These are phyloP conservation scores for Karalla daura DNA, from an alignment of 2,797 vertebrate genomes.

Conservation along the genomic window DNA sequence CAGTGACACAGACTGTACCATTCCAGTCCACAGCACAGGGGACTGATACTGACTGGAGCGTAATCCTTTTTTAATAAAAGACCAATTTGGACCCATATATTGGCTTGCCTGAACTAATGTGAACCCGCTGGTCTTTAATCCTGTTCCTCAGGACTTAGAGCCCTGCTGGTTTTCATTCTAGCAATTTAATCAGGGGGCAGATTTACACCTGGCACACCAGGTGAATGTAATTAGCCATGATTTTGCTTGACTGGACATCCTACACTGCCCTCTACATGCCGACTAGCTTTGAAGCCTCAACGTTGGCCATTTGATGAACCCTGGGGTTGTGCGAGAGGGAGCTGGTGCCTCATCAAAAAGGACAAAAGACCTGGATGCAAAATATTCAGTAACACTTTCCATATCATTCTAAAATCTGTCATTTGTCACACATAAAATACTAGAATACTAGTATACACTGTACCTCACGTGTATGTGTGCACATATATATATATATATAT, in stretches of 20 bases:
- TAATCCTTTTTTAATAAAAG: slow-evolving; percentile 38
- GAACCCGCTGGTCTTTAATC: slow-evolving; percentile 26
- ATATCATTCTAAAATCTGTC: not conserved
- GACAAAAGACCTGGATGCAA: not conserved
- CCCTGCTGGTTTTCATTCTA: slow-evolving; percentile 30
- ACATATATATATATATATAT: not conserved
- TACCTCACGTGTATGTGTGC: not conserved
- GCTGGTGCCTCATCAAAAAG: too few species aligned
- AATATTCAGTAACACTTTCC: too few species aligned
- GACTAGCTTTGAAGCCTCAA: slow-evolving; percentile 18
- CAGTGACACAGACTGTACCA: slow-evolving; percentile 15
- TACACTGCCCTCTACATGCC: slow-evolving; percentile 3
- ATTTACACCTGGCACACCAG: slow-evolving; percentile 34
- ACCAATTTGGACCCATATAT: slow-evolving; percentile 27
- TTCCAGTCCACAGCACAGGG: slow-evolving; percentile 10
- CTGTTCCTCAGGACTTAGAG: slow-evolving; percentile 20
- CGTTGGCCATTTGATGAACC: slow-evolving; percentile 8
- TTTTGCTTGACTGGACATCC: slow-evolving; percentile 25
- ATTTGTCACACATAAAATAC: not conserved
- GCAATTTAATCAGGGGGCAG: slow-evolving; percentile 25
- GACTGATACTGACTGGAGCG: not conserved
- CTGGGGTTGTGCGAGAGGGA: too few species aligned
- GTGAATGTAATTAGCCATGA: slow-evolving; percentile 39
- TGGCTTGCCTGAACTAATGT: slow-evolving; percentile 25
- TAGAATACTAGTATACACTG: not conserved